Percentiles rank a stretch among this genome's conserved stretches.
Conservation (phyloP, 1,140 invertebrate species). For the Drosophila ambigua region DNA sequence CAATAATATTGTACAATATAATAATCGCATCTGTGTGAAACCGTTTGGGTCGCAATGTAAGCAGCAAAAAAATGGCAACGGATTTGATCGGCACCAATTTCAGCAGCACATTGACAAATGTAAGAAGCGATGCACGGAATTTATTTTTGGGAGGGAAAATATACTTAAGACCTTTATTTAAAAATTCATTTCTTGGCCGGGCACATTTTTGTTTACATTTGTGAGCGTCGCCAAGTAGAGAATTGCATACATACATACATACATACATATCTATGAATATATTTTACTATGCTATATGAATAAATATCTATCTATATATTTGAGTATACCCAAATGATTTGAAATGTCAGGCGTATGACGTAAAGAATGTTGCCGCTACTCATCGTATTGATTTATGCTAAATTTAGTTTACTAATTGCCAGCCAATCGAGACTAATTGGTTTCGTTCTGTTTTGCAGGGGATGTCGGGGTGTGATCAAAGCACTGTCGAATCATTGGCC, state of each 20-base stretch:
- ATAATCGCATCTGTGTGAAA: constrained; percentile 33
- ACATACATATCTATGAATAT: constrained; percentile 4
- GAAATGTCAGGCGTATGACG: constrained; percentile 72
- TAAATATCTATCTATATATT: neutral
- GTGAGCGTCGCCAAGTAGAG: constrained; percentile 43
- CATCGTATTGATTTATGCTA: constrained; percentile 43
- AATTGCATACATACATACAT: neutral
- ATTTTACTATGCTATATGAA: neutral
- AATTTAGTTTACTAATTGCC: constrained; percentile 30
- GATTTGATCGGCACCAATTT: constrained; percentile 74
- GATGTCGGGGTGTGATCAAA: constrained; percentile 84
- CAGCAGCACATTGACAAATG: constrained; percentile 69
- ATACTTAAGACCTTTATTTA: constrained; percentile 43
- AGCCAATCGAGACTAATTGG: constrained; percentile 7
- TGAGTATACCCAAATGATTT: constrained; percentile 35
- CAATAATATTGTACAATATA: constrained; percentile 38
- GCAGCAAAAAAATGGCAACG: constrained; percentile 71
- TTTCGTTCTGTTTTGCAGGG: constrained; percentile 56
- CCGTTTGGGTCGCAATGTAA: constrained; percentile 63
- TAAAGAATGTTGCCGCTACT: constrained; percentile 50
- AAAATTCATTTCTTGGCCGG: constrained; percentile 50
- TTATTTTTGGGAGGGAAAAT: constrained; percentile 25
- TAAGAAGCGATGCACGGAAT: constrained; percentile 41
- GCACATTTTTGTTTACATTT: constrained; percentile 65
- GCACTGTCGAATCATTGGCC: constrained; percentile 84